A percentile compares a stretch with the other conserved stretches of the same genome.
Evolutionary conservation across 1,140 invertebrate species (phyloP).

Genomic region (Cydia amplana): DNA sequence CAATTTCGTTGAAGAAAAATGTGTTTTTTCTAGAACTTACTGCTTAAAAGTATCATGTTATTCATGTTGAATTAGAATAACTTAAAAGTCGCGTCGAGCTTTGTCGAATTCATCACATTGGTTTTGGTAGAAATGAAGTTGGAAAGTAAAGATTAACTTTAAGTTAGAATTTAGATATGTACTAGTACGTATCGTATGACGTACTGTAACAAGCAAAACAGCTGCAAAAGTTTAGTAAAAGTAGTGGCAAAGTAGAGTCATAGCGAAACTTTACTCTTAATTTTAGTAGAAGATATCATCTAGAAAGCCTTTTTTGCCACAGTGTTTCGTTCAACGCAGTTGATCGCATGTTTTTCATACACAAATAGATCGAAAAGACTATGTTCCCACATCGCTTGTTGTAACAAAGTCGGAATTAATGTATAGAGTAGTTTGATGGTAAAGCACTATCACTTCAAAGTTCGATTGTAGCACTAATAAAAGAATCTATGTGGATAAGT

Average conservation of each 20-base stretch:
- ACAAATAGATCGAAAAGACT: slow-evolving; percentile 35
- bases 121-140: slow-evolving; percentile 6
- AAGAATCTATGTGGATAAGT: neutral
- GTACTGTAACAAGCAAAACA: slow-evolving; percentile 33
- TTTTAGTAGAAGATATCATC: slow-evolving; percentile 53
- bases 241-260: slow-evolving; percentile 78
- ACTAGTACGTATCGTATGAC: slow-evolving; percentile 20
- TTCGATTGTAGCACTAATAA: slow-evolving; percentile 34
- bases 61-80: neutral
- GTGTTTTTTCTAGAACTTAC: too few species aligned
- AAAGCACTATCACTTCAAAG: slow-evolving; percentile 35
- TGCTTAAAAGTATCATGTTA: neutral
- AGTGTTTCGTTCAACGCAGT: slow-evolving; percentile 62
- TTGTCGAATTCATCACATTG: slow-evolving; percentile 6
- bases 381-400: slow-evolving; percentile 35
- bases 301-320: slow-evolving; percentile 71
- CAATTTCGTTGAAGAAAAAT: too few species aligned
- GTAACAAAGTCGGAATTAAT: slow-evolving; percentile 28
- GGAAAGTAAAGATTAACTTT: neutral
- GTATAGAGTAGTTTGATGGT: slow-evolving; percentile 24
- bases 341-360: slow-evolving; percentile 61
- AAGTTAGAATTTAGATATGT: too few species aligned
- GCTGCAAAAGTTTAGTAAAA: slow-evolving; percentile 58
- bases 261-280: slow-evolving; percentile 78
- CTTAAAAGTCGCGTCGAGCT: neutral